These are phyloP conservation scores for Oscheius sp. DNA, from an alignment of 2,888 invertebrate species.

Conservation along the genomic window DNA sequence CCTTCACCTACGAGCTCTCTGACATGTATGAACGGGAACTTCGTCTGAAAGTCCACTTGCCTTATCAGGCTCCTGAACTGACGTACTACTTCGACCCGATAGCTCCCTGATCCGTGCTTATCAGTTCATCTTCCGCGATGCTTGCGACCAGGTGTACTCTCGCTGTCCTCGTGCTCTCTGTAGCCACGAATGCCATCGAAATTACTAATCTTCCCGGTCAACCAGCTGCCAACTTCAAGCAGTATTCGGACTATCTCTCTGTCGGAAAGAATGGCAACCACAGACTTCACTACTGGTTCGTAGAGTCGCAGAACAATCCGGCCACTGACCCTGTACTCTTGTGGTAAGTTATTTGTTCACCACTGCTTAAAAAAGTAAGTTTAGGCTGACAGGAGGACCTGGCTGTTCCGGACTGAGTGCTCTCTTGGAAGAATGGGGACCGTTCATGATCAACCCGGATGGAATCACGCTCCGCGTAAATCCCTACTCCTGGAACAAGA, in stretches of 20 bases:
- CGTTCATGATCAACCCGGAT: slow-evolving; percentile 58
- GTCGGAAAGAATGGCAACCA: slow-evolving; percentile 73
- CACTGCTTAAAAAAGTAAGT: background rate
- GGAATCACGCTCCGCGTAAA: slow-evolving; percentile 62
- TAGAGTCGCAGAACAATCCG: slow-evolving; percentile 57
- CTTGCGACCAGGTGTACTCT: slow-evolving; percentile 3
- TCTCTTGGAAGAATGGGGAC: slow-evolving; percentile 70
- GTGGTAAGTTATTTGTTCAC: slow-evolving; percentile 66
- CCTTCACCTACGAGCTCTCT: no score
- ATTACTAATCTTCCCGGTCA: slow-evolving; percentile 48
- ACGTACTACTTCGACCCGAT: background rate
- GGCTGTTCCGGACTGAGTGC: slow-evolving; percentile 75
- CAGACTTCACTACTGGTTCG: slow-evolving; percentile 74
- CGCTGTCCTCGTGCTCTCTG: background rate
- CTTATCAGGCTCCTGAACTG: background rate
- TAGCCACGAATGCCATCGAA: background rate
- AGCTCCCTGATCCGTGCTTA: background rate
- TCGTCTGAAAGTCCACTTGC: no score
- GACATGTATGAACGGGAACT: no score
- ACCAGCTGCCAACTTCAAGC: slow-evolving; percentile 72
- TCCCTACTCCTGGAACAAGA: slow-evolving; percentile 67
- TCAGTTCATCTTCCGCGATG: slow-evolving; percentile 11
- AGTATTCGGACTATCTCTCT: slow-evolving; percentile 75
- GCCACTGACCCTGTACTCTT: slow-evolving; percentile 58
- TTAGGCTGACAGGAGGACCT: slow-evolving; percentile 53